phyloP scores from a whole-genome alignment of 2,797 vertebrate species.

The Tympanoctomys barrerae region DNA sequence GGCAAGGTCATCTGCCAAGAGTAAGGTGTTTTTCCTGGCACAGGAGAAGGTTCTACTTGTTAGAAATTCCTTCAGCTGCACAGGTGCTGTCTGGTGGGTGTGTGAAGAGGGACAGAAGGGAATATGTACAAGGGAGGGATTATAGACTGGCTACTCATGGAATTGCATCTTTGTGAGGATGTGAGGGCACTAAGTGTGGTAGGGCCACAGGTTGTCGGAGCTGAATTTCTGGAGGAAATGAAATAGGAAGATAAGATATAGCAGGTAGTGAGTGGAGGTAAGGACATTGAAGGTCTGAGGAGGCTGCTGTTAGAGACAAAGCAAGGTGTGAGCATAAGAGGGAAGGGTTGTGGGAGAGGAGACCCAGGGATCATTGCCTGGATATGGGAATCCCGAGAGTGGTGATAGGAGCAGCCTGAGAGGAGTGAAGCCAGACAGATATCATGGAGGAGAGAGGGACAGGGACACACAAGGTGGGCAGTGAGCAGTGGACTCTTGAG shows the following conservation, averaged over 20 bases:
- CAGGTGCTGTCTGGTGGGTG: not conserved
- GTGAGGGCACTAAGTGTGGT: not conserved
- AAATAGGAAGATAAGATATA: not conserved
- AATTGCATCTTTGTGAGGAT: not conserved
- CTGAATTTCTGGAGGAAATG: constrained; percentile 5
- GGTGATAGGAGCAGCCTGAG: not conserved
- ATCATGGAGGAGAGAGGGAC: not conserved
- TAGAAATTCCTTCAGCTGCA: not conserved
- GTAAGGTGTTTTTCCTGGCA: constrained; percentile 28
- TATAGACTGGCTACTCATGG: not conserved
- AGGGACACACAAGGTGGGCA: not conserved
- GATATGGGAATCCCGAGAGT: not conserved
- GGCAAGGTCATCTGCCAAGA: not conserved
- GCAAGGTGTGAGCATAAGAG: not conserved
- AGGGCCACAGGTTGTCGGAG: not conserved
- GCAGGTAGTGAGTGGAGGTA: not conserved
- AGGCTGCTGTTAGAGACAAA: not conserved
- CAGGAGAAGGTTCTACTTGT: too few species aligned
- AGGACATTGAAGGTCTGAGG: not conserved
- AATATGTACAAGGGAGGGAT: not conserved
- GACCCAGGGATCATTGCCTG: not conserved
- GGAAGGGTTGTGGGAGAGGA: not conserved
- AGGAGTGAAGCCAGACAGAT: not conserved
- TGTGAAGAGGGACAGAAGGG: not conserved
- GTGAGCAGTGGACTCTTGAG: not conserved